A percentile compares a stretch with the other conserved stretches of the same genome.
phyloP scores from a whole-genome alignment of 2,888 invertebrate genomes.

The Lithophane socia region DNA sequence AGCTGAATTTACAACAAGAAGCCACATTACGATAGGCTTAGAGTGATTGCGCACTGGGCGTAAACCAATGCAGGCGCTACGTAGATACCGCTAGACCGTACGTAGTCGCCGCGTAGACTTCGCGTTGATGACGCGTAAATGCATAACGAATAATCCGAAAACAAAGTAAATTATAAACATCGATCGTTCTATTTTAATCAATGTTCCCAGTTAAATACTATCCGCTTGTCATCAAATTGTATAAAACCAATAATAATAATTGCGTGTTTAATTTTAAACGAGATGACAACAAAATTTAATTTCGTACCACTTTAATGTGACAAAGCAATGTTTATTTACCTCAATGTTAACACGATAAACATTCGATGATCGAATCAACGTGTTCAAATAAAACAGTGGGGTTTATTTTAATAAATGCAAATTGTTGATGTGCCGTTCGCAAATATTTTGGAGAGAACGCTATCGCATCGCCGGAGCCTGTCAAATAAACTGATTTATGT shows the following conservation, averaged over 20 bases:
- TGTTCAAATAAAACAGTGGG: constrained; percentile 32
- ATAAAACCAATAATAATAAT: constrained; percentile 23
- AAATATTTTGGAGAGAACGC: constrained; percentile 27
- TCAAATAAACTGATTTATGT: constrained; percentile 43
- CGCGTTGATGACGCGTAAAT: neutral
- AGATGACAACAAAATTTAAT: constrained; percentile 18
- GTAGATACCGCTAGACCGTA: neutral
- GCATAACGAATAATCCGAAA: neutral
- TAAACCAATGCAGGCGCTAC: neutral
- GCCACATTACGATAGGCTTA: constrained; percentile 12
- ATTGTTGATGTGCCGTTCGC: constrained; percentile 23
- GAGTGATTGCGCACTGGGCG: constrained; percentile 4
- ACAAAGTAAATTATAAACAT: neutral
- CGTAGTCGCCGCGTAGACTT: neutral
- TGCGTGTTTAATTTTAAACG: constrained; percentile 8
- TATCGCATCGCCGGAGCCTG: constrained; percentile 17
- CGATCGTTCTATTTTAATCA: neutral
- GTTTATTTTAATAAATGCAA: constrained; percentile 42
- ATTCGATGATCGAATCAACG: constrained; percentile 36
- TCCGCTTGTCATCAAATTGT: neutral
- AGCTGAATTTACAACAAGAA: constrained; percentile 20
- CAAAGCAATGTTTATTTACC: constrained; percentile 18
- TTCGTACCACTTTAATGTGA: constrained; percentile 14
- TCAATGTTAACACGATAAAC: constrained; percentile 26
- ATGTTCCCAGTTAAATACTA: constrained; percentile 1